Percentiles rank a stretch among this genome's conserved stretches.
phyloP scores from a whole-genome alignment of 2,797 vertebrate species.

The Aselliscus stoliczkanus region DNA sequence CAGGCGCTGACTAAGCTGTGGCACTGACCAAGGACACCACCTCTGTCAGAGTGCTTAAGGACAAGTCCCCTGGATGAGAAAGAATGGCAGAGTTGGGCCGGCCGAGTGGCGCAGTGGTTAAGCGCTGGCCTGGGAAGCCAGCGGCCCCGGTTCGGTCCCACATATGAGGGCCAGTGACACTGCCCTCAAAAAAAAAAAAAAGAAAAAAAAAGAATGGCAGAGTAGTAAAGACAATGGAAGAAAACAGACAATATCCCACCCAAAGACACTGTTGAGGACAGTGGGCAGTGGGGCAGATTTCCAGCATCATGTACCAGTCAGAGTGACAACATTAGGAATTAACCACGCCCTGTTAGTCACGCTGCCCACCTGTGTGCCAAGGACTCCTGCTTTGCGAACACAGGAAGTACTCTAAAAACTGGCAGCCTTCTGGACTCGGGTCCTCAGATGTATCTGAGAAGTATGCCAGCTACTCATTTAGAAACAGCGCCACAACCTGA shows the following conservation, averaged over 20 bases:
- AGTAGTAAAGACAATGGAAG: not conserved
- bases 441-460: not conserved
- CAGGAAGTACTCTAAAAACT: conserved; percentile 14
- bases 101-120: too few species aligned
- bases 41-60: not conserved
- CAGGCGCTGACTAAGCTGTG: not conserved
- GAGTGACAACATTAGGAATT: not conserved
- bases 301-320: not conserved
- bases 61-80: not conserved
- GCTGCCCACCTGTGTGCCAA: not conserved
- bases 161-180: too few species aligned
- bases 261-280: not conserved
- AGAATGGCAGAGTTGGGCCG: not conserved
- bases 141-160: too few species aligned
- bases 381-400: not conserved
- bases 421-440: not conserved
- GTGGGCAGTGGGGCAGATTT: not conserved
- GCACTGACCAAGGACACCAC: not conserved
- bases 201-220: not conserved
- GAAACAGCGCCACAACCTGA: conserved; percentile 4
- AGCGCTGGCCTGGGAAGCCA: too few species aligned
- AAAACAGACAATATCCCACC: not conserved
- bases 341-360: not conserved
- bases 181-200: not conserved
- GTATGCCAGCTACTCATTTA: conserved; percentile 10